These are phyloP conservation scores for Drosophila rubida DNA, from an alignment of 2,888 invertebrate species.

Conservation along the genomic window DNA sequence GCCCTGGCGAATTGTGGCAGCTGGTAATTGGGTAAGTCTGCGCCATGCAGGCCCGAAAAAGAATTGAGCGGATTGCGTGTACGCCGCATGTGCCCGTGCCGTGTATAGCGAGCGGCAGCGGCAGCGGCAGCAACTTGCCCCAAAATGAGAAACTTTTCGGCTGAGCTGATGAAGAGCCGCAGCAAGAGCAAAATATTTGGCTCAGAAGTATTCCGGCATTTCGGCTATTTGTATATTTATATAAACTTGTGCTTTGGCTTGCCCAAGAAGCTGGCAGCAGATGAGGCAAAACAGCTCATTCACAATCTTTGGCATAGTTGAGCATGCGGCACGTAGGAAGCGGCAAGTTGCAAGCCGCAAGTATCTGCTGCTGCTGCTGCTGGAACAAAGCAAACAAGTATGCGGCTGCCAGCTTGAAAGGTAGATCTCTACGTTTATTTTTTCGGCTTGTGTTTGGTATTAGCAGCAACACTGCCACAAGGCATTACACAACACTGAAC, in stretches of 20 bases:
- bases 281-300: conserved; percentile 10
- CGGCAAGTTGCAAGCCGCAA: conserved; percentile 49
- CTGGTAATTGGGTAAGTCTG: conserved; percentile 68
- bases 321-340: conserved; percentile 32
- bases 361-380: conserved; percentile 31
- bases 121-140: not conserved
- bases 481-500: conserved; percentile 62
- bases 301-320: conserved; percentile 42
- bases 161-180: conserved; percentile 5
- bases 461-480: conserved; percentile 60
- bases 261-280: not conserved
- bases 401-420: conserved; percentile 29
- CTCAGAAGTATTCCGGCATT: conserved; percentile 51
- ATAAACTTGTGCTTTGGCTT: conserved; percentile 54
- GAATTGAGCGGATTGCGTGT: conserved; percentile 44
- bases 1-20: conserved; percentile 57
- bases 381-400: conserved; percentile 25
- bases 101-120: not conserved
- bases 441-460: conserved; percentile 35
- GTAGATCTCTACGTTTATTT: conserved; percentile 39
- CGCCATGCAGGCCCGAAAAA: conserved; percentile 11
- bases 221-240: conserved; percentile 46
- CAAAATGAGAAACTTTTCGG: conserved; percentile 7
- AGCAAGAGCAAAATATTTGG: conserved; percentile 42
- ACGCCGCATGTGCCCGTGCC: conserved; percentile 31